Evolutionary conservation across 1,140 invertebrate species (phyloP).

Genomic region (Heliothis virescens): DNA sequence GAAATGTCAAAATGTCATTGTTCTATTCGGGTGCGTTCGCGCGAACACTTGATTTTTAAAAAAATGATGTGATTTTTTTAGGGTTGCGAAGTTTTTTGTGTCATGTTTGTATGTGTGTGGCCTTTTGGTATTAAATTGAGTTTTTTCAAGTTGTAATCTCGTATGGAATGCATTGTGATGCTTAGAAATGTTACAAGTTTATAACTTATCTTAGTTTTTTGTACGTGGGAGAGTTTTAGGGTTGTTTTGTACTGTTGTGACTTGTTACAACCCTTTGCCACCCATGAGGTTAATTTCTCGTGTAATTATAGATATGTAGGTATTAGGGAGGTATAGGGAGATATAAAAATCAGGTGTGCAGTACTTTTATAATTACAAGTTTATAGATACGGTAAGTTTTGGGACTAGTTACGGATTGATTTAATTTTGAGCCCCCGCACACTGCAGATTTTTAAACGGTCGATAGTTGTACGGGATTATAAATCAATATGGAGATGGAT

Average conservation of each 20-base stretch:
- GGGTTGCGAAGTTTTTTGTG: constrained; percentile 57
- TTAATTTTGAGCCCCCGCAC: no score
- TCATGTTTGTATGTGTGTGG: constrained; percentile 66
- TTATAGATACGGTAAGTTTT: no score
- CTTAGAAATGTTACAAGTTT: constrained; percentile 40
- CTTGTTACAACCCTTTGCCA: neutral
- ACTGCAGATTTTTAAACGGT: no score
- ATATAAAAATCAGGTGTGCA: neutral
- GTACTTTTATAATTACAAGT: no score
- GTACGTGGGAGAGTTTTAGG: constrained; percentile 58
- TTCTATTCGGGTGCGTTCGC: constrained; percentile 72
- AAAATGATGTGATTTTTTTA: constrained; percentile 69
- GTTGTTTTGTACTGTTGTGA: constrained; percentile 17
- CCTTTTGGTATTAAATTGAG: constrained; percentile 44
- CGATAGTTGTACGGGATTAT: no score
- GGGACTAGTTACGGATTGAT: no score
- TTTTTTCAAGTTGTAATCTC: constrained; percentile 60
- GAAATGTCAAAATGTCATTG: constrained; percentile 67
- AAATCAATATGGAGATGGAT: no score
- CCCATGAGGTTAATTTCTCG: constrained; percentile 16
- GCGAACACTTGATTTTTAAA: constrained; percentile 71
- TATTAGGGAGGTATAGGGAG: no score
- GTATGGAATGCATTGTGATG: constrained; percentile 59
- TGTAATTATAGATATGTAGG: no score
- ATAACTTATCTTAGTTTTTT: constrained; percentile 48